Evolutionary conservation across 2,797 vertebrate genomes (phyloP), one percentile per base, ranked within the genome.

Genomic region (Poeciliopsis paucimaculata): DNA sequence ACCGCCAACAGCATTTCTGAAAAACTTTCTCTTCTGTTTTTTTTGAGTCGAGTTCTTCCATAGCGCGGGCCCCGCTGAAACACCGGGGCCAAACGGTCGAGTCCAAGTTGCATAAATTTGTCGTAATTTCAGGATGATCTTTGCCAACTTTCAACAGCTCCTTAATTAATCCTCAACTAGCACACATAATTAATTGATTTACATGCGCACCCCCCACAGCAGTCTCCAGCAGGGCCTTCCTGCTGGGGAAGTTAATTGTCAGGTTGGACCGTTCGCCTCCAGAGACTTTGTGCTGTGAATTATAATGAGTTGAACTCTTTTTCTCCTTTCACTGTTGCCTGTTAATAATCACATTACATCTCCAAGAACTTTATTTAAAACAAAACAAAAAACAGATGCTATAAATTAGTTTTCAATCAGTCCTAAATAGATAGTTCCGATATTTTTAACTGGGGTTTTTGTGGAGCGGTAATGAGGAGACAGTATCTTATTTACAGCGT

Each of bases 201-300:
- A 82, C 89, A 91, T 79, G 82, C 78, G 43, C 75, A 11, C 45
- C 60, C 81, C 87, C 81, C n/a, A n/a, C 75, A 1, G 60, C 62
- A 28, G 77, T 57, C 82, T 83, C 89, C 87, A 75, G 80, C 90
- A 72, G 85, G 57, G 88, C 82, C 70, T 81, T 85, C 93, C 89
- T 85, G 86, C 94, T 91, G 93, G 79, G 91, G 72, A 53, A 93
- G 92, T 90, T 94, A 94, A 95, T 94, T 94, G 92, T 92, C 91
- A 90, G 86, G 90, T 93, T 93, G 86, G 84, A 89, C 64, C 39
- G 31, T 89, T 86, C 4, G 82, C 89, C 93, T 84, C 83, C 75
- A 82, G 91, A 91, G 88, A 85, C 78, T 83, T 88, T 87, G 81
- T 84, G 83, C 82, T 81, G 84, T 90, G 91, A 93, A 93, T 93